A percentile compares a stretch with the other conserved stretches of the same genome.
Conservation (phyloP, 1,140 invertebrate genomes). For the Zaprionus vittiger region DNA sequence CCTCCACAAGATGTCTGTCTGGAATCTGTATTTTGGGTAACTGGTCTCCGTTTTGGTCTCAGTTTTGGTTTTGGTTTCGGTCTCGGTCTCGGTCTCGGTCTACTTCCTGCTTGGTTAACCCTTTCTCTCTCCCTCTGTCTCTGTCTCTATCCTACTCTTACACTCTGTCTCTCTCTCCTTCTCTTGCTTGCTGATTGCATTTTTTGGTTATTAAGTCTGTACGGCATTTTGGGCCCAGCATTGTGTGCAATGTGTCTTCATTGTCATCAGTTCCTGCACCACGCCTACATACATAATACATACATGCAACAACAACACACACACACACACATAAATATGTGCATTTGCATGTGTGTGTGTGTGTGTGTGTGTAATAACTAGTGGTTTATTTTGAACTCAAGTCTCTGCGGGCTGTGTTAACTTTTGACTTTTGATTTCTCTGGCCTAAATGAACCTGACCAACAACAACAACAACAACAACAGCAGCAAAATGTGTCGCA, state of each 20-base stretch:
- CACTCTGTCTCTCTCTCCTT: neutral
- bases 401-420: slow-evolving; percentile 52
- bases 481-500: slow-evolving; percentile 55
- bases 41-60: slow-evolving; percentile 27
- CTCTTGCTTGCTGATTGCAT: slow-evolving; percentile 64
- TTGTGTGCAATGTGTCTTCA: slow-evolving; percentile 47
- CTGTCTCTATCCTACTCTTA: neutral
- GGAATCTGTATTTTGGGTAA: neutral
- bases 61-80: neutral
- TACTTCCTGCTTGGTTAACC: neutral
- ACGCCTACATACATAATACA: slow-evolving; percentile 14
- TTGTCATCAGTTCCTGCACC: slow-evolving; percentile 26
- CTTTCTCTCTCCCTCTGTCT: neutral
- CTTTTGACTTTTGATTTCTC: slow-evolving; percentile 78
- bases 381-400: slow-evolving; percentile 59
- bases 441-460: slow-evolving; percentile 71
- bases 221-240: slow-evolving; percentile 41
- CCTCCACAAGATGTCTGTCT: neutral
- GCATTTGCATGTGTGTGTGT: slow-evolving; percentile 5
- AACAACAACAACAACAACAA: slow-evolving; percentile 18
- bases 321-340: slow-evolving; percentile 21
- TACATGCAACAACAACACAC: slow-evolving; percentile 18
- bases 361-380: slow-evolving; percentile 59
- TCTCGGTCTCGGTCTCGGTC: slow-evolving; percentile 30
- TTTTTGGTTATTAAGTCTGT: slow-evolving; percentile 82